These are phyloP conservation scores for Palaemon carinicauda DNA, from an alignment of 1,140 invertebrate species.

Conservation along the genomic window DNA sequence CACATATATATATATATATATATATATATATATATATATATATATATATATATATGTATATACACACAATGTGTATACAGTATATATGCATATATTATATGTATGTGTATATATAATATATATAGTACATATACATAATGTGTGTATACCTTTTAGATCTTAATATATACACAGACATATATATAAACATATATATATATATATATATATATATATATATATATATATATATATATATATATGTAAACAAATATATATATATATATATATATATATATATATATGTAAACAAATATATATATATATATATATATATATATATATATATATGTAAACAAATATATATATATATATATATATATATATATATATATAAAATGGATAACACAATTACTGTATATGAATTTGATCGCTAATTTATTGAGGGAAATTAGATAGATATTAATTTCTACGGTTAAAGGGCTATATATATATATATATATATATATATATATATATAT, in stretches of 20 bases:
- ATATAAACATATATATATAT: background rate
- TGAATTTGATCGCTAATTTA: too few species aligned
- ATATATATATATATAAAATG: too few species aligned
- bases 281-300: background rate
- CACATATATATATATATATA: too few species aligned
- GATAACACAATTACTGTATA: too few species aligned
- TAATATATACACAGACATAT: background rate
- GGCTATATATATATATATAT: too few species aligned
- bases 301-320: too few species aligned
- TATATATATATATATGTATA: background rate
- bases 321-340: too few species aligned
- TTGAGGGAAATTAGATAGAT: too few species aligned
- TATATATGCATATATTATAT: background rate
- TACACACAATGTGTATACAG: background rate
- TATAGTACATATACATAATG: background rate
- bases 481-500: too few species aligned
- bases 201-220: background rate
- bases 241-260: background rate
- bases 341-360: too few species aligned
- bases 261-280: background rate
- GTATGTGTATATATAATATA: background rate
- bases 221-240: conserved; percentile 13
- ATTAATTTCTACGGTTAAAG: too few species aligned
- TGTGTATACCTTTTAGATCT: too few species aligned
- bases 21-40: background rate